Evolutionary conservation across 1,140 invertebrate species (phyloP).

Genomic region (Armadillidium nasatum): DNA sequence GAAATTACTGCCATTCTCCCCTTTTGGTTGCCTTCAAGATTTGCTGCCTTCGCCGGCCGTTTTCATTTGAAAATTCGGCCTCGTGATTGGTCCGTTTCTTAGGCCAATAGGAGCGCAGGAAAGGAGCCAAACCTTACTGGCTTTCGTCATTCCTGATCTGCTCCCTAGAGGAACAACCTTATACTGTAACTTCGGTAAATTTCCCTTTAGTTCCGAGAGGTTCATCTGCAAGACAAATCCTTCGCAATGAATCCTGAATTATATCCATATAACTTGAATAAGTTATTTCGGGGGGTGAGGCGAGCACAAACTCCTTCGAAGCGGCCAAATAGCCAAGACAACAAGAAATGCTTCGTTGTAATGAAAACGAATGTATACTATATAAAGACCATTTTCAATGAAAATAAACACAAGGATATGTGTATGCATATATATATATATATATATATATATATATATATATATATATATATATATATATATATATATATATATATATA

Average conservation of each 20-base stretch:
- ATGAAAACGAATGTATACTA: not conserved
- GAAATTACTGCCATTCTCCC: not conserved
- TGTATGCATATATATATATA: not conserved
- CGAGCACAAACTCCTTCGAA: not conserved
- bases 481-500: too few species aligned
- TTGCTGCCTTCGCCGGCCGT: not conserved
- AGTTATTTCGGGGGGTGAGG: not conserved
- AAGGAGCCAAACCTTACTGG: not conserved
- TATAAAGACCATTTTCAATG: not conserved
- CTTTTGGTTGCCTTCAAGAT: not conserved
- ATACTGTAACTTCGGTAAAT: not conserved
- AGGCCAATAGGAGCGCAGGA: not conserved
- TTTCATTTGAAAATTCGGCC: not conserved
- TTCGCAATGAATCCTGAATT: not conserved
- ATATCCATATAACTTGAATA: slow-evolving; percentile 3
- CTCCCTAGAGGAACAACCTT: slow-evolving; percentile 1
- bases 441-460: not conserved
- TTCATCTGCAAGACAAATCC: slow-evolving; percentile 12
- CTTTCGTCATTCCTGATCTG: not conserved
- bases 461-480: too few species aligned
- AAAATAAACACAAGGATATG: not conserved
- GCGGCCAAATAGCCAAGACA: not conserved
- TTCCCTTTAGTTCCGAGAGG: slow-evolving; percentile 9
- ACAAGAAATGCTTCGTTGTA: not conserved
- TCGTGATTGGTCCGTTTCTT: not conserved